These are phyloP conservation scores for Solea senegalensis DNA, from an alignment of 2,113 vertebrate genomes.

Conservation along the genomic window DNA sequence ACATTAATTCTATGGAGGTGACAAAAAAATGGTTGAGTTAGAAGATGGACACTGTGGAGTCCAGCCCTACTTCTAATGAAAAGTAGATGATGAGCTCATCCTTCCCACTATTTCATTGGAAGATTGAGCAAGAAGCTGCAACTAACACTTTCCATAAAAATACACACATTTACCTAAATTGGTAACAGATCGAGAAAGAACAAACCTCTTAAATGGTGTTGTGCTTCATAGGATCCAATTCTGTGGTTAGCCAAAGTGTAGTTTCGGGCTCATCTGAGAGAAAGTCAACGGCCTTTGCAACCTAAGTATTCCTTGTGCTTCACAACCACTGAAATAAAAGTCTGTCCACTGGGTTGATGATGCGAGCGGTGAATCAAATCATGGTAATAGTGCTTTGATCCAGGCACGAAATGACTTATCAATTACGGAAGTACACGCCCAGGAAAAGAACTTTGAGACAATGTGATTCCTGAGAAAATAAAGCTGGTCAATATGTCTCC, in stretches of 20 bases:
- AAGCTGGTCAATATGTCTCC: slow-evolving; percentile 38
- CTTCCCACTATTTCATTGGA: slow-evolving; percentile 26
- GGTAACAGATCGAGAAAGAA: background rate
- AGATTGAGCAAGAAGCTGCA: slow-evolving; percentile 45
- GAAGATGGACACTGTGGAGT: background rate
- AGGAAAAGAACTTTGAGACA: slow-evolving; percentile 45
- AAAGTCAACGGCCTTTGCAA: slow-evolving; percentile 4
- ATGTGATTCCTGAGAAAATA: slow-evolving; percentile 26
- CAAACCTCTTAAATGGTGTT: background rate
- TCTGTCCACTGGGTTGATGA: slow-evolving; percentile 30
- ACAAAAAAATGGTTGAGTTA: background rate
- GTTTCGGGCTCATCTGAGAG: slow-evolving; percentile 8
- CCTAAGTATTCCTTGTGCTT: slow-evolving; percentile 46
- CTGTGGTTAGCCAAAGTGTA: slow-evolving; percentile 18
- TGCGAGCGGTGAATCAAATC: slow-evolving; percentile 46
- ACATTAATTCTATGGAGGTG: background rate
- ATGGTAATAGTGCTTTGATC: slow-evolving; percentile 41
- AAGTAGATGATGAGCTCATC: slow-evolving; percentile 29
- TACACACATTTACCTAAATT: background rate
- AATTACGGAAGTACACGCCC: slow-evolving; percentile 50
- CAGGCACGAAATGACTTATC: slow-evolving; percentile 61
- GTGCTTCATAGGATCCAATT: slow-evolving; percentile 1
- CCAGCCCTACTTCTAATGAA: slow-evolving; percentile 53
- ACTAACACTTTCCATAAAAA: background rate
- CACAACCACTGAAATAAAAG: slow-evolving; percentile 49